These are phyloP conservation scores for Macrosiphum euphorbiae DNA, from an alignment of 2,888 invertebrate genomes.

Conservation along the genomic window DNA sequence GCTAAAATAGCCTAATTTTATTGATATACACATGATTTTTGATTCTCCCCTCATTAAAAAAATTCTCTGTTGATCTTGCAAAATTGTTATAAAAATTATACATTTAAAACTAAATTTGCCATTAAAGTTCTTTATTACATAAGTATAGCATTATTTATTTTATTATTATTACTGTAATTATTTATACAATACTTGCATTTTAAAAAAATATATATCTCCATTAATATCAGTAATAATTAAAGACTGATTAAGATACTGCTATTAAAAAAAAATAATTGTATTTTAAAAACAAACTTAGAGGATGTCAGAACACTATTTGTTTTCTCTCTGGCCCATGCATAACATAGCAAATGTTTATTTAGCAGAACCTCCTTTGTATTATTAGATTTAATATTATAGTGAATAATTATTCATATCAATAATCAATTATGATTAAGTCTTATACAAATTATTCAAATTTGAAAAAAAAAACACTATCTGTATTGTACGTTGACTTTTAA, in stretches of 20 bases:
- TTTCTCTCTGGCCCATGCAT: neutral
- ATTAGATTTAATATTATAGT: neutral
- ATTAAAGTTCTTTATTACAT: conserved; percentile 58
- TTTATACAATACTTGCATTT: neutral
- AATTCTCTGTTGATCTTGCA: conserved; percentile 52
- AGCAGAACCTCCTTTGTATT: neutral
- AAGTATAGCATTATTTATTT: conserved; percentile 45
- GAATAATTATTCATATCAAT: no score
- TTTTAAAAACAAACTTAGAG: neutral
- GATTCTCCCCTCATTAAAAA: conserved; percentile 15
- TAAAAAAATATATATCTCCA: neutral
- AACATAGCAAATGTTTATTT: neutral
- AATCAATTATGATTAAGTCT: no score
- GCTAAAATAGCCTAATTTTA: conserved; percentile 5
- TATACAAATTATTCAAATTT: neutral
- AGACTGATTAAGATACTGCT: neutral
- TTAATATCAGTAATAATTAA: neutral
- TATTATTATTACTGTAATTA: conserved; percentile 15
- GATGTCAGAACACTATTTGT: neutral
- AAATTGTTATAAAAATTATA: conserved; percentile 50
- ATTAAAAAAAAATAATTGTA: neutral
- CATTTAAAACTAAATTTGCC: conserved; percentile 50
- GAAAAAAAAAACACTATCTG: neutral
- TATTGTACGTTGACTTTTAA: neutral
- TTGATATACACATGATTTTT: conserved; percentile 33